Conservation (phyloP, 2,888 invertebrate species). For the Tricholauxania praeusta region DNA sequence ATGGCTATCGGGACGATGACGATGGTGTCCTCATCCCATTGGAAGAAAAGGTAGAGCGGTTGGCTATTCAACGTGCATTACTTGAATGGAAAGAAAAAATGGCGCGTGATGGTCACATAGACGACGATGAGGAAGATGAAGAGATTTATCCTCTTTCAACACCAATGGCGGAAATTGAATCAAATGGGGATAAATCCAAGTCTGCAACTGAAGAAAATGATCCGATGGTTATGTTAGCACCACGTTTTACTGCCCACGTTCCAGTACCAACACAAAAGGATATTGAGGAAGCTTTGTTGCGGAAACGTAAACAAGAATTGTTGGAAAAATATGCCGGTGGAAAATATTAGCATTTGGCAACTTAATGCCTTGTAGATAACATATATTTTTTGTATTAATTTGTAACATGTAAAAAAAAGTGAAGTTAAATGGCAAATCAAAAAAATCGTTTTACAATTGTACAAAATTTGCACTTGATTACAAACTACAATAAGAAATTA, state of each 20-base stretch:
- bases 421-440: neutral
- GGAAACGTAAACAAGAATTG: conserved; percentile 92
- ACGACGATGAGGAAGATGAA: conserved; percentile 77
- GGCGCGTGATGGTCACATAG: conserved; percentile 76
- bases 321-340: conserved; percentile 82
- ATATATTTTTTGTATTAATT: too few species aligned
- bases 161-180: conserved; percentile 55
- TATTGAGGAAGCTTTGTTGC: conserved; percentile 90
- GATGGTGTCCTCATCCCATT: conserved; percentile 93
- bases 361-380: too few species aligned
- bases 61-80: conserved; percentile 73
- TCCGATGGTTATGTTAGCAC: conserved; percentile 67
- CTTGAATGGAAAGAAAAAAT: conserved; percentile 78
- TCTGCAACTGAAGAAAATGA: conserved; percentile 52
- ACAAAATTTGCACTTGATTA: neutral
- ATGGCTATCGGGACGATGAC: conserved; percentile 98
- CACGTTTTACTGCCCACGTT: conserved; percentile 84
- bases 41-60: conserved; percentile 84
- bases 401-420: neutral
- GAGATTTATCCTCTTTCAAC: conserved; percentile 68
- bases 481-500: neutral
- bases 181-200: conserved; percentile 38
- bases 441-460: neutral
- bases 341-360: neutral
- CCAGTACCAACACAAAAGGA: conserved; percentile 95